These are phyloP conservation scores for Nymphalis io DNA, from an alignment of 1,140 invertebrate genomes.

Conservation along the genomic window DNA sequence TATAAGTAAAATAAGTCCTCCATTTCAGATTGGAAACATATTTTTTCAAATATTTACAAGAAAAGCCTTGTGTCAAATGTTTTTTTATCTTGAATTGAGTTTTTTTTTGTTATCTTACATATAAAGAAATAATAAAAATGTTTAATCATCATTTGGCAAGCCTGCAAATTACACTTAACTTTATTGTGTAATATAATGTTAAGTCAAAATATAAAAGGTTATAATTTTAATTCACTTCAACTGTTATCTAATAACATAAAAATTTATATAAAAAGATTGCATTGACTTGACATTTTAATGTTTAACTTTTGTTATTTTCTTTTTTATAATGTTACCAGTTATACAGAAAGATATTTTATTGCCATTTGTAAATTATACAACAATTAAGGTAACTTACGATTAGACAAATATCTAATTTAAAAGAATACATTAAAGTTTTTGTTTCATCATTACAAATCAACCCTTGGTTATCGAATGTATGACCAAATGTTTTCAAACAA, in stretches of 20 bases:
- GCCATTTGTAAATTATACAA: constrained; percentile 9
- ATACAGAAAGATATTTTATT: constrained; percentile 13
- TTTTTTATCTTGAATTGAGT: no score
- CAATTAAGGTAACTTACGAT: neutral
- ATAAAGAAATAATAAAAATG: no score
- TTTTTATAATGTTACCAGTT: constrained; percentile 18
- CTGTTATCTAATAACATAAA: constrained; percentile 4
- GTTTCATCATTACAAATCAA: neutral
- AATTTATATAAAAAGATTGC: neutral
- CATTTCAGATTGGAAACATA: no score
- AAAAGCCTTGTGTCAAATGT: no score
- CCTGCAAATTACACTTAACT: no score
- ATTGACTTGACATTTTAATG: constrained; percentile 13
- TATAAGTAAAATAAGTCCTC: no score
- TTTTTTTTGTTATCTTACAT: no score
- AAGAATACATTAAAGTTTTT: neutral
- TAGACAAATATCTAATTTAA: neutral
- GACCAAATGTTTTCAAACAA: neutral
- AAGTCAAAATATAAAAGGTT: neutral
- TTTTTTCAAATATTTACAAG: no score
- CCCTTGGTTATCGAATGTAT: neutral
- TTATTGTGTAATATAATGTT: neutral
- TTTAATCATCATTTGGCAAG: no score
- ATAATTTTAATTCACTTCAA: constrained; percentile 13
- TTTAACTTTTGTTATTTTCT: constrained; percentile 16